Conservation (phyloP, 1,140 invertebrate species). For the Pseudomyrmex dendroicus region DNA sequence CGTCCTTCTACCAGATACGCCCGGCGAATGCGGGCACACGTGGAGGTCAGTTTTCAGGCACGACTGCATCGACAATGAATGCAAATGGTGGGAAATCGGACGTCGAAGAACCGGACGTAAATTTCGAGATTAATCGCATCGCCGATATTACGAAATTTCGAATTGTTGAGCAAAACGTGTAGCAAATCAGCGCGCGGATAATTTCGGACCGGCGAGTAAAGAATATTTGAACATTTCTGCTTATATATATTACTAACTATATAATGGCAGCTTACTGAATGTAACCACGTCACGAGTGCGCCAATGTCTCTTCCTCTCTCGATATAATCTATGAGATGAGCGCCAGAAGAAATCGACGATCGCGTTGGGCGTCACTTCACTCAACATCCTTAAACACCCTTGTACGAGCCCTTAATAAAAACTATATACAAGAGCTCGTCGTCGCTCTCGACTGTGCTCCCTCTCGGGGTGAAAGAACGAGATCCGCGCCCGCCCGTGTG, state of each 20-base stretch:
- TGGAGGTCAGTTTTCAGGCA: conserved; percentile 11
- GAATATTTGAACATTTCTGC: conserved; percentile 60
- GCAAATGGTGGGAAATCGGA: conserved; percentile 25
- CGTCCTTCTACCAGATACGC: conserved; percentile 4
- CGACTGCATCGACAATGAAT: conserved; percentile 27
- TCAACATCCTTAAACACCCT: conserved; percentile 67
- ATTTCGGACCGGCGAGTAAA: background rate
- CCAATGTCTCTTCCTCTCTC: conserved; percentile 39
- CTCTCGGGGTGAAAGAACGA: conserved; percentile 53
- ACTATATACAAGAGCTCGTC: conserved; percentile 23
- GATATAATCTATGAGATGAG: conserved; percentile 54
- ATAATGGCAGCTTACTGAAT: conserved; percentile 1
- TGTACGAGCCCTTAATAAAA: conserved; percentile 28
- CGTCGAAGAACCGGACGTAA: too few relatives aligned
- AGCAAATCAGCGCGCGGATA: background rate
- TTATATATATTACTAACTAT: conserved; percentile 64
- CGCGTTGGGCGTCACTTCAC: conserved; percentile 61
- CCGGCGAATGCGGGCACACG: conserved; percentile 19
- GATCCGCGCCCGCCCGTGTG: conserved; percentile 10
- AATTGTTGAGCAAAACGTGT: background rate
- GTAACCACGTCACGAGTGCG: background rate
- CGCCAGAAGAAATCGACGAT: conserved; percentile 28
- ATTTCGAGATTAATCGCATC: too few relatives aligned
- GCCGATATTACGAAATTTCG: background rate
- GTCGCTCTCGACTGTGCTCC: conserved; percentile 27